These are phyloP conservation scores for Melanargia galathea DNA, from an alignment of 2,888 invertebrate species.

Conservation along the genomic window DNA sequence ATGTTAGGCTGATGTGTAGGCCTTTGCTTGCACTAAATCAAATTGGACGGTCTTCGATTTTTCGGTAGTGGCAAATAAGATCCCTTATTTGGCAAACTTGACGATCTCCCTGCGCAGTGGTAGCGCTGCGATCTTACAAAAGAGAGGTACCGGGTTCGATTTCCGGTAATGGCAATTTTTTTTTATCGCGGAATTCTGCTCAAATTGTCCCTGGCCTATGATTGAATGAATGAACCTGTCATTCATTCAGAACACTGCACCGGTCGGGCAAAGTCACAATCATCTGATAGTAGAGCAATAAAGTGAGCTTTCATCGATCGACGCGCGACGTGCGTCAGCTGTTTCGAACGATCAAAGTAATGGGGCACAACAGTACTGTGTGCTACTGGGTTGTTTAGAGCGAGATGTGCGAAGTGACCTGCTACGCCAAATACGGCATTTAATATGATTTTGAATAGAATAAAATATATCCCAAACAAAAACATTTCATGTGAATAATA, in stretches of 20 bases:
- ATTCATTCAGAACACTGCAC: not conserved
- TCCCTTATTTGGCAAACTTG: not conserved
- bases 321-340: slow-evolving; percentile 32
- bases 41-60: not conserved
- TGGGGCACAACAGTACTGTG: slow-evolving; percentile 11
- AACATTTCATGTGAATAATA: too few species aligned
- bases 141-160: too few species aligned
- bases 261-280: not conserved
- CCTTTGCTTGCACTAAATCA: not conserved
- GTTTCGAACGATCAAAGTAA: slow-evolving; percentile 31
- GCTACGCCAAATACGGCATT: slow-evolving; percentile 20
- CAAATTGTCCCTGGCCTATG: too few species aligned
- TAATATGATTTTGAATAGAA: too few species aligned
- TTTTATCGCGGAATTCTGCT: too few species aligned
- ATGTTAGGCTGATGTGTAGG: not conserved
- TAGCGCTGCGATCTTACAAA: too few species aligned
- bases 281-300: slow-evolving; percentile 2
- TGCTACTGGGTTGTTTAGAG: slow-evolving; percentile 17
- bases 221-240: too few species aligned
- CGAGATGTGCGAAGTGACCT: slow-evolving; percentile 3
- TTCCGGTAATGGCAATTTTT: too few species aligned
- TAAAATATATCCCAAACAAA: too few species aligned
- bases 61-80: not conserved
- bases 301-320: slow-evolving; percentile 23
- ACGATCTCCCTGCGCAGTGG: too few species aligned